These are phyloP conservation scores for Collichthys lucidus DNA, from an alignment of 2,113 vertebrate genomes.

Conservation along the genomic window DNA sequence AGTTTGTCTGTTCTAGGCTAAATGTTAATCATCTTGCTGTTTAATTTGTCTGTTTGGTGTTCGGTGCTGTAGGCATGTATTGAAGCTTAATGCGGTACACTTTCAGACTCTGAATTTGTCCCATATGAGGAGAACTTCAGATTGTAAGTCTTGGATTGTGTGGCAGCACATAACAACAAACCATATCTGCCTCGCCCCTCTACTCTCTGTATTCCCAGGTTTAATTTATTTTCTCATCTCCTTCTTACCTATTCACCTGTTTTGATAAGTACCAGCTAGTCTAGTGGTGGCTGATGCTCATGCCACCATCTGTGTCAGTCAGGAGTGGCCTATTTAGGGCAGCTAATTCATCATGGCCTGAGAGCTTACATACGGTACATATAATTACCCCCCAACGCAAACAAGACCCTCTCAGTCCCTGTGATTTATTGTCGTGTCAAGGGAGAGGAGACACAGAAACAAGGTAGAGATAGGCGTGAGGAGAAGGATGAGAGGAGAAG, in stretches of 20 bases:
- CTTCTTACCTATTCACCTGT: conserved; percentile 46
- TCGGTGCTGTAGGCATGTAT: not conserved
- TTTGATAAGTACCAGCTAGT: conserved; percentile 42
- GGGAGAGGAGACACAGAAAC: conserved; percentile 48
- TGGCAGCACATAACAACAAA: not conserved
- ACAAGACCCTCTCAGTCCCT: conserved; percentile 72
- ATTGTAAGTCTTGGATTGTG: not conserved
- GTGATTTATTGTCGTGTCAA: conserved; percentile 83
- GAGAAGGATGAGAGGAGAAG: not conserved
- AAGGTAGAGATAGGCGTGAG: conserved; percentile 45
- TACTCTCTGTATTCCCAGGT: conserved; percentile 3
- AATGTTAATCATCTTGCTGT: not conserved
- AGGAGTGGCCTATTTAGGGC: conserved; percentile 81
- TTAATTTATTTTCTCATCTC: conserved; percentile 11
- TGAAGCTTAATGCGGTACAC: not conserved
- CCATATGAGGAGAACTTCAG: not conserved
- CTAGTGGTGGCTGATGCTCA: conserved; percentile 41
- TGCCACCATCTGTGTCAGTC: conserved; percentile 81
- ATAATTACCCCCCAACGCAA: conserved; percentile 82
- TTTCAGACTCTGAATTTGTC: not conserved
- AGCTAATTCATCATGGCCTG: conserved; percentile 83
- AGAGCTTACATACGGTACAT: conserved; percentile 78
- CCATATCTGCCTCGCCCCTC: not conserved
- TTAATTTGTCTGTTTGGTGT: not conserved
- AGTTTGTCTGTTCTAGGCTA: no score